Base-by-base conservation (phyloP, 1,140 invertebrate species). In the Zaprionus tsacasi region DNA sequence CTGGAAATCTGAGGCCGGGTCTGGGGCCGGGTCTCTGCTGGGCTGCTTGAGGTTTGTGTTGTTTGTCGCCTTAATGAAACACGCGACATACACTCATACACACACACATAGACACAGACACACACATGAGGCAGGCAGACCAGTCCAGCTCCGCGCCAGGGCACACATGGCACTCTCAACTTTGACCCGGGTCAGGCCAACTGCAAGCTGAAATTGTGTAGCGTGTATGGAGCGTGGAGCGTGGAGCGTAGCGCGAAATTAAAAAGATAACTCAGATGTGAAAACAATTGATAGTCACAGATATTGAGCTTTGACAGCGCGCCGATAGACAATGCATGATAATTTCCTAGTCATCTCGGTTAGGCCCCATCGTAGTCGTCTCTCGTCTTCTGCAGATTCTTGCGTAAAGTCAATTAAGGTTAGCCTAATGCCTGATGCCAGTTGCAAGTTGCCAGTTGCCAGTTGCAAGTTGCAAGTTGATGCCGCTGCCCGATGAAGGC, bases 31-130 rank as follows among this genome's bases (percentile, higher is more conserved):
- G 63, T 54, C 52, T 64, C 64, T 75, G 71, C 66, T 70, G 75
- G 33, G 63, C 59, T 58, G 70, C 64, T 75, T 66, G 70, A 76
- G 70, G 69, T 72, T 76, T 66, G 36, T 87, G 83, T 89, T 89
- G 85, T 90, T 90, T 89, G 85, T 89, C 85, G 85, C 86, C 85
- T 85, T 89, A 89, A 89, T 89, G 85, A 89, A 89, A 89, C 85
- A 89, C 86, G 81, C 85, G 85, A 88, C 85, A 88, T 83, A 69
- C 75, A 58, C 75, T 73, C 64, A 77, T 65, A 77, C 75, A 77
- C 75, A 77, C 70, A 2, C 3, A 73, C 52, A 3, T 15, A 8
- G 15, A 10, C n/a, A 3, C 33, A 8, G 15, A 10, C n/a, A n/a
- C 12, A 25, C 27, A 30, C 27, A 17, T 25, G 10, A 30, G 61